These are phyloP conservation scores for Arrhopalites spinosus DNA, from an alignment of 2,888 invertebrate genomes.

Conservation along the genomic window DNA sequence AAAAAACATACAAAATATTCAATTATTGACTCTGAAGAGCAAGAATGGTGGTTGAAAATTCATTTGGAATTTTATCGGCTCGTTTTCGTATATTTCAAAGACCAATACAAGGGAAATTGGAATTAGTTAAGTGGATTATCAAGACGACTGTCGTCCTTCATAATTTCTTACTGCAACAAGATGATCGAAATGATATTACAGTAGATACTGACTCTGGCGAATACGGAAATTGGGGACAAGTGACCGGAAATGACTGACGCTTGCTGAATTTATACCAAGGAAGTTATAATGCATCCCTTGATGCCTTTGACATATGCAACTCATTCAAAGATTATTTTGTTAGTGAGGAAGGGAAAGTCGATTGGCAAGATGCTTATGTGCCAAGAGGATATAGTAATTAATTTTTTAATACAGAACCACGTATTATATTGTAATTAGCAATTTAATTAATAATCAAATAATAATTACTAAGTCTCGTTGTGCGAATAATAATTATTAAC, in stretches of 20 bases:
- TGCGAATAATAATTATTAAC: background rate
- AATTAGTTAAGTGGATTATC: constrained; percentile 35
- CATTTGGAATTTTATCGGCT: constrained; percentile 48
- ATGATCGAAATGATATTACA: constrained; percentile 27
- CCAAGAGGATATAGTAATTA: constrained; percentile 11
- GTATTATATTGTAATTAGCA: background rate
- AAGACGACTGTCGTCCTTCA: constrained; percentile 37
- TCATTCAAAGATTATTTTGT: constrained; percentile 1
- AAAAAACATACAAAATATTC: constrained; percentile 20
- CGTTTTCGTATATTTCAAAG: constrained; percentile 46
- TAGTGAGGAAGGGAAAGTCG: background rate
- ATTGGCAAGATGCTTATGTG: constrained; percentile 6
- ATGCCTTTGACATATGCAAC: constrained; percentile 9
- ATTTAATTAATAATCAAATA: background rate
- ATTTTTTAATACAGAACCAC: too few relatives aligned
- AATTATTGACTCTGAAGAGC: constrained; percentile 44
- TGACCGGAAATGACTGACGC: background rate
- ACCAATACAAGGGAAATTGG: constrained; percentile 40
- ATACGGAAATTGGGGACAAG: constrained; percentile 16
- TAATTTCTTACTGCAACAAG: constrained; percentile 34
- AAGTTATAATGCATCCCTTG: background rate
- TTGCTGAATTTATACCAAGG: background rate
- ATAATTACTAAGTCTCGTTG: background rate
- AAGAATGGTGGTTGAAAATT: constrained; percentile 38
- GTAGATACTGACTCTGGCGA: background rate